phyloP scores from a whole-genome alignment of 1,140 invertebrate species.

The Tribolium madens region DNA sequence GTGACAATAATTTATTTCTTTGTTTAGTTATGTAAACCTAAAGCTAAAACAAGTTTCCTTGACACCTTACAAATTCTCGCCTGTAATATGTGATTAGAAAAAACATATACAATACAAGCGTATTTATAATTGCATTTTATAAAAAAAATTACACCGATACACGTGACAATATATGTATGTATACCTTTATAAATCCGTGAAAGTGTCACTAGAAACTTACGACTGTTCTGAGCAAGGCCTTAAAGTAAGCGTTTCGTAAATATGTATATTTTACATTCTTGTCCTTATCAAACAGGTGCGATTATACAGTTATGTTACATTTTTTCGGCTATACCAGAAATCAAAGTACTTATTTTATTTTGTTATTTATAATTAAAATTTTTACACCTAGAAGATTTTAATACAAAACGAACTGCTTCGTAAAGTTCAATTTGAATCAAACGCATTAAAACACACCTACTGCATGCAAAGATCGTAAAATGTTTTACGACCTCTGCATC shows the following conservation, averaged over 20 bases:
- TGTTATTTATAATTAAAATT: background rate
- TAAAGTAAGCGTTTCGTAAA: background rate
- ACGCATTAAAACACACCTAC: conserved; percentile 31
- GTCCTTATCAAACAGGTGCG: background rate
- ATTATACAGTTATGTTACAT: background rate
- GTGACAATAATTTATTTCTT: background rate
- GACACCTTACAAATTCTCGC: background rate
- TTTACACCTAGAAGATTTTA: background rate
- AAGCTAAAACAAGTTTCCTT: background rate
- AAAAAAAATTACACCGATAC: background rate
- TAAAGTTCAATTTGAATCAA: conserved; percentile 2
- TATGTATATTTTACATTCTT: background rate
- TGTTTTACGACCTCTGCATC: conserved; percentile 3
- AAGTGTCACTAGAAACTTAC: background rate
- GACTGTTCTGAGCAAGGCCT: background rate
- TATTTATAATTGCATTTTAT: background rate
- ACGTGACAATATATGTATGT: background rate
- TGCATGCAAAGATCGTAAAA: background rate
- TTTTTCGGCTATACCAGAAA: no score
- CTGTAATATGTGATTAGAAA: background rate
- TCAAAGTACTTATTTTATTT: background rate
- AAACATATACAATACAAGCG: no score
- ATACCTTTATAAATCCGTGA: background rate
- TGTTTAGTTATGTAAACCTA: background rate
- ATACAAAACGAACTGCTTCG: background rate